phyloP scores from a whole-genome alignment of 2,113 vertebrate species.

The Ptilorrhoa leucosticta region DNA sequence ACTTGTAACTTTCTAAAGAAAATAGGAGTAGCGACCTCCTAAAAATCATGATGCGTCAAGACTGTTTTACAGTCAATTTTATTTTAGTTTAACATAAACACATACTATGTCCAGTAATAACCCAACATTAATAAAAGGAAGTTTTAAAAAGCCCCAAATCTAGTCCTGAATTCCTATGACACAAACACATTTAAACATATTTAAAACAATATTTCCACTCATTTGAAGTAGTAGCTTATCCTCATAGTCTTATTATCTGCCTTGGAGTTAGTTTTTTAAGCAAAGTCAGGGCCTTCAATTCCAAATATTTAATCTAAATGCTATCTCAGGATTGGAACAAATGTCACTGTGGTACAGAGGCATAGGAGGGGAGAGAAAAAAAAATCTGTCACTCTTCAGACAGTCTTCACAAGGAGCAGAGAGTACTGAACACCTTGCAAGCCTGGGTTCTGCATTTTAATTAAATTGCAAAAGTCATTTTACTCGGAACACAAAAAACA shows the following conservation, averaged over 20 bases:
- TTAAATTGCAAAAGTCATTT: constrained; percentile 6
- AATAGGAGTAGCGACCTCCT: background rate
- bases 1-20: background rate
- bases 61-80: background rate
- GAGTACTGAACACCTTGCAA: background rate
- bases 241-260: background rate
- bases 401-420: background rate
- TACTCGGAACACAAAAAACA: constrained; percentile 24
- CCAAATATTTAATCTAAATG: background rate
- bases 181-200: background rate
- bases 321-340: background rate
- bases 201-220: background rate
- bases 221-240: background rate
- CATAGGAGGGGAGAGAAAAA: background rate
- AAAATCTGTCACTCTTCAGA: background rate
- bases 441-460: background rate
- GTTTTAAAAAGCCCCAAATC: background rate
- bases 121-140: background rate
- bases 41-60: background rate
- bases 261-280: background rate
- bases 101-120: background rate
- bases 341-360: background rate
- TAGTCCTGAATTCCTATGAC: background rate
- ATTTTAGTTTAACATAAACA: background rate
- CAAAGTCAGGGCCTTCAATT: background rate